phyloP scores from a whole-genome alignment of 1,140 invertebrate genomes.

The Leptinotarsa defecta region DNA sequence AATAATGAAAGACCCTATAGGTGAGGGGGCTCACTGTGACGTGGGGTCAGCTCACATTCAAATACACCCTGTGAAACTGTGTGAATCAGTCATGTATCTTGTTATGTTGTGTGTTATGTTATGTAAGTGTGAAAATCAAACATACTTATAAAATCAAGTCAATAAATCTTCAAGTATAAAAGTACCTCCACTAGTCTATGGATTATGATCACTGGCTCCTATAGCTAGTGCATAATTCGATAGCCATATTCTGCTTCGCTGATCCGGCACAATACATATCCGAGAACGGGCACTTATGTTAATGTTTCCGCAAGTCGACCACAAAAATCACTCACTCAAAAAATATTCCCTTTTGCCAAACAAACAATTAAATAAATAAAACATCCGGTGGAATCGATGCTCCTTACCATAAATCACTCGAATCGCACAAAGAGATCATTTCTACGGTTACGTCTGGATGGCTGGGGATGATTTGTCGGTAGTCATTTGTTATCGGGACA shows the following conservation, averaged over 20 bases:
- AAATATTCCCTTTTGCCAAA: slow-evolving; percentile 42
- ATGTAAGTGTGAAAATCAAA: too few relatives aligned
- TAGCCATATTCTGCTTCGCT: background rate
- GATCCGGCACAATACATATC: background rate
- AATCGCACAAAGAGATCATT: slow-evolving; percentile 35
- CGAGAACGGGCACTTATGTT: slow-evolving; percentile 35
- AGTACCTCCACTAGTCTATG: too few relatives aligned
- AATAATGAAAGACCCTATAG: too few relatives aligned
- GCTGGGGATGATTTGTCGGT: slow-evolving; percentile 46
- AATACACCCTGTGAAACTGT: too few relatives aligned
- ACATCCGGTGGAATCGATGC: slow-evolving; percentile 37
- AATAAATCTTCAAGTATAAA: too few relatives aligned
- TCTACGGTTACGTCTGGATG: slow-evolving; percentile 19
- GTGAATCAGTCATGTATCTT: too few relatives aligned
- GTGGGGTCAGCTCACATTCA: too few relatives aligned
- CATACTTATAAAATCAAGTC: too few relatives aligned
- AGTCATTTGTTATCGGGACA: slow-evolving; percentile 43
- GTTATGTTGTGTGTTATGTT: too few relatives aligned
- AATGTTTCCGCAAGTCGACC: slow-evolving; percentile 45
- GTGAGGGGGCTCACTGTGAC: too few relatives aligned
- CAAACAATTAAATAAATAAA: slow-evolving; percentile 51
- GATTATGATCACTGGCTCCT: too few relatives aligned
- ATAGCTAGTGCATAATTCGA: background rate
- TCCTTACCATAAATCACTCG: slow-evolving; percentile 41
- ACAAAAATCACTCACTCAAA: slow-evolving; percentile 45